These are phyloP conservation scores for Metopolophium dirhodum DNA, from an alignment of 1,140 invertebrate species.

Conservation along the genomic window DNA sequence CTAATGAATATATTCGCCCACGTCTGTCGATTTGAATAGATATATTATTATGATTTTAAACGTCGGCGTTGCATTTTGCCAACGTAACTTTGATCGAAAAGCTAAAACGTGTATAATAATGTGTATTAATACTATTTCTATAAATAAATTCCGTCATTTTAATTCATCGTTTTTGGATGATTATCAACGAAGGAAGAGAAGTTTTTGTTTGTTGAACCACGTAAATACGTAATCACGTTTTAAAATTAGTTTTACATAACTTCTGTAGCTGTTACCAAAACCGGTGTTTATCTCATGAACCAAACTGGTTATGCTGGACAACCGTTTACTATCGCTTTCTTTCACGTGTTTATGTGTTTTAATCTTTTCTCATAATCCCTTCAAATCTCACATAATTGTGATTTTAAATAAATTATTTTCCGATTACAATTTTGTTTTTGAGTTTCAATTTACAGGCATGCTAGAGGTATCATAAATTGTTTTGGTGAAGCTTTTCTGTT, in stretches of 20 bases:
- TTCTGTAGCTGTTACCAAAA: not conserved
- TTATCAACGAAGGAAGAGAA: slow-evolving; percentile 12
- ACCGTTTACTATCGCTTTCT: not conserved
- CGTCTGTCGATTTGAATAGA: not conserved
- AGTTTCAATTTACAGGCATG: not conserved
- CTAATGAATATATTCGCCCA: not conserved
- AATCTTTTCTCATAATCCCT: not conserved
- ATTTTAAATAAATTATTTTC: slow-evolving; percentile 5
- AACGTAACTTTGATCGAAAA: not conserved
- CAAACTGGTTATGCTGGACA: slow-evolving; percentile 16
- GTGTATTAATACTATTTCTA: slow-evolving; percentile 13
- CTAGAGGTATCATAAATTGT: not conserved
- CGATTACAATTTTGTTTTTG: not conserved
- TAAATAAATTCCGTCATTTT: slow-evolving; percentile 7
- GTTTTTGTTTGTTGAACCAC: not conserved
- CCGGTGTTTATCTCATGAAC: not conserved
- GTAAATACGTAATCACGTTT: not conserved
- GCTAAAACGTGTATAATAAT: not conserved
- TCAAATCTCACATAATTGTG: not conserved
- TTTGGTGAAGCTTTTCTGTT: not conserved
- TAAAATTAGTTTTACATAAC: slow-evolving; percentile 23
- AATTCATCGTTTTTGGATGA: slow-evolving; percentile 22
- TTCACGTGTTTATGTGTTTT: not conserved
- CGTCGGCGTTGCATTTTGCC: not conserved
- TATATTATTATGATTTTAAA: not conserved